Evolutionary conservation across 2,113 vertebrate genomes (phyloP), one percentile per base, ranked within the genome.

Genomic region (Siniperca chuatsi): DNA sequence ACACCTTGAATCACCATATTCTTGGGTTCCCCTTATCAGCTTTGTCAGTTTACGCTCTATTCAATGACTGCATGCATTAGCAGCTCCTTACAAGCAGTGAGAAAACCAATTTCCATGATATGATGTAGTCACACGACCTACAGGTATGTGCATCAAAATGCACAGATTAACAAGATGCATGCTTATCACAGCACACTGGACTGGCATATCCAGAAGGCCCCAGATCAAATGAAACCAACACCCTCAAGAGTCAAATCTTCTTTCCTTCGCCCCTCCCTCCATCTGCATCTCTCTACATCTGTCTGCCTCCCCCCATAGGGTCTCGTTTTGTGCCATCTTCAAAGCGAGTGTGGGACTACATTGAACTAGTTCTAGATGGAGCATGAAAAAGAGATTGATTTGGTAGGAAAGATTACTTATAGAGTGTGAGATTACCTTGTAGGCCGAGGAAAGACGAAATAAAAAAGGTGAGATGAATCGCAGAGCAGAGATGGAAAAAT

Each of bases 301-400:
- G 66, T 65, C 79, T 33, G n/a, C 67, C 13, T 79, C 23, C 12
- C 23, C 70, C 6, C n/a, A 76, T 66, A 74, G 20, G 50, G 40
- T 79, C 23, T 84, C 10, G 7, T 82, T 76, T 75, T 82, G 23
- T 83, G 33, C 68, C 68, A 71, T 74, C 76, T 86, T 89, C 81
- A 87, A 90, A 88, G 86, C 4, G n/a, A 76, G 50, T 0, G 68
- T 58, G 76, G 12, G 81, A 58, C 66, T 55, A 54, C n/a, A 48
- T 16, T 87, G 75, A 81, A 71, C 29, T 35, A 77, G 57, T 61
- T 77, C 16, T 69, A 72, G 73, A 84, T 71, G 67, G 61, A 83
- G 81, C 54, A 70, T 65, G 86, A 83, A 87, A 90, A 85, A 80
- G 78, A 68, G n/a, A 88, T 84, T 85, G 82, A 91, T 85, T 83